Evolutionary conservation across 2,797 vertebrate genomes (phyloP).

Genomic region (Cyprinodon diabolis): DNA sequence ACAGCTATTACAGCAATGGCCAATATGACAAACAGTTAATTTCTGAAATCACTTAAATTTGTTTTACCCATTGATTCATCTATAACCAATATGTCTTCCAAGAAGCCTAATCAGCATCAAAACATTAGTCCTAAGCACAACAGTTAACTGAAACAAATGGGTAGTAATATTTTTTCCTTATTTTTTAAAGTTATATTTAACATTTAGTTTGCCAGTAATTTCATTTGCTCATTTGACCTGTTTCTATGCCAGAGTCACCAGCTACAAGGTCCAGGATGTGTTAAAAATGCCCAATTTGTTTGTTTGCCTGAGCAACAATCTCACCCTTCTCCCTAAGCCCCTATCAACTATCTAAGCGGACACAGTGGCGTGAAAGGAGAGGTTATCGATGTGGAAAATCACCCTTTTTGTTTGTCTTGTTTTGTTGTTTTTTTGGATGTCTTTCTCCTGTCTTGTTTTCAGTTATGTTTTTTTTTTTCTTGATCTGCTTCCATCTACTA

Average conservation of each 20-base stretch:
- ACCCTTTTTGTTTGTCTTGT: conserved; percentile 50
- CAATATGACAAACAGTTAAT: not conserved
- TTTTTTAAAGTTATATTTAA: conserved; percentile 15
- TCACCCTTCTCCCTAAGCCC: conserved; percentile 11
- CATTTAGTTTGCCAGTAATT: conserved; percentile 25
- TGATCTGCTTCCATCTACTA: conserved; percentile 31
- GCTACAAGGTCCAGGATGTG: conserved; percentile 46
- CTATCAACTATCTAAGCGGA: conserved; percentile 60
- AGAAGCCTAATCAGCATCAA: not conserved
- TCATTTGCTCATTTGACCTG: conserved; percentile 23
- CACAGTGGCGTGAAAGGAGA: conserved; percentile 56
- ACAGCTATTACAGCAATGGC: not conserved
- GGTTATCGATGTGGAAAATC: conserved; percentile 72
- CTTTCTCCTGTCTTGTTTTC: conserved; percentile 31
- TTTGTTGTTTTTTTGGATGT: conserved; percentile 41
- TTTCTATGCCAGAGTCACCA: conserved; percentile 29
- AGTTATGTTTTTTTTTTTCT: conserved; percentile 23
- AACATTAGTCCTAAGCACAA: not conserved
- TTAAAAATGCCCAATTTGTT: conserved; percentile 67
- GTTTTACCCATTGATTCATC: not conserved
- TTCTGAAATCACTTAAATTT: not conserved
- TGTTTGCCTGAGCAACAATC: conserved; percentile 66
- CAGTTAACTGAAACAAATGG: not conserved
- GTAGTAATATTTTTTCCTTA: not conserved
- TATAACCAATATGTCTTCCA: not conserved